A percentile compares a stretch with the other conserved stretches of the same genome.
These are phyloP conservation scores for Rallus limicola DNA, from an alignment of 2,113 vertebrate species.

Conservation along the genomic window DNA sequence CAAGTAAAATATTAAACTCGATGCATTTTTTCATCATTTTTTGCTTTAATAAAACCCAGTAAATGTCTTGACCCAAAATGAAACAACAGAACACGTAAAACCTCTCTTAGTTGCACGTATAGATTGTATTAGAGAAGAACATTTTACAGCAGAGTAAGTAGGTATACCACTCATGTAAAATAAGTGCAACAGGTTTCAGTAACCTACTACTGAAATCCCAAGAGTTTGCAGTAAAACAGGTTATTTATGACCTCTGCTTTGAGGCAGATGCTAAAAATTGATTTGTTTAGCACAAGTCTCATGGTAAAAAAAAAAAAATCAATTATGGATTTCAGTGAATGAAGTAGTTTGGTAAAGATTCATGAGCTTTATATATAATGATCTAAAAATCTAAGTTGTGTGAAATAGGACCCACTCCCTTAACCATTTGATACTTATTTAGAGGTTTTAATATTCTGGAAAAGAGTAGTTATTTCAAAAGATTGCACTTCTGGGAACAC, in stretches of 20 bases:
- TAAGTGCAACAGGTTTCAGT: not conserved
- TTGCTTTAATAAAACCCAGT: not conserved
- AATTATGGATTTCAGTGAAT: not conserved
- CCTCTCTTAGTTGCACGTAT: not conserved
- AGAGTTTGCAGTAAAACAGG: not conserved
- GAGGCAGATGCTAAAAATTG: constrained; percentile 7
- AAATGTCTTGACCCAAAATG: not conserved
- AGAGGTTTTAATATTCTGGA: not conserved
- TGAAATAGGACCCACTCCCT: not conserved
- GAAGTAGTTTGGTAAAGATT: constrained; percentile 6
- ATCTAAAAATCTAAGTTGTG: not conserved
- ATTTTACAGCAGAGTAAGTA: not conserved
- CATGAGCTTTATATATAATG: not conserved
- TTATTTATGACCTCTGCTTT: constrained; percentile 17
- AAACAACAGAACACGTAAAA: not conserved
- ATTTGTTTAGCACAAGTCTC: constrained; percentile 8
- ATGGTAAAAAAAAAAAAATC: not conserved
- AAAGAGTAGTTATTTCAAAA: not conserved
- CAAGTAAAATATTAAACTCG: not conserved
- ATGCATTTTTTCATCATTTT: not conserved
- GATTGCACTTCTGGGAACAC: not conserved
- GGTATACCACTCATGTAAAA: not conserved
- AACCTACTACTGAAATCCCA: not conserved
- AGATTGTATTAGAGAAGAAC: not conserved
- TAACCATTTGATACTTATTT: not conserved